Base-by-base conservation (phyloP, 2,888 invertebrate species). In the Isotomurus palustris region DNA sequence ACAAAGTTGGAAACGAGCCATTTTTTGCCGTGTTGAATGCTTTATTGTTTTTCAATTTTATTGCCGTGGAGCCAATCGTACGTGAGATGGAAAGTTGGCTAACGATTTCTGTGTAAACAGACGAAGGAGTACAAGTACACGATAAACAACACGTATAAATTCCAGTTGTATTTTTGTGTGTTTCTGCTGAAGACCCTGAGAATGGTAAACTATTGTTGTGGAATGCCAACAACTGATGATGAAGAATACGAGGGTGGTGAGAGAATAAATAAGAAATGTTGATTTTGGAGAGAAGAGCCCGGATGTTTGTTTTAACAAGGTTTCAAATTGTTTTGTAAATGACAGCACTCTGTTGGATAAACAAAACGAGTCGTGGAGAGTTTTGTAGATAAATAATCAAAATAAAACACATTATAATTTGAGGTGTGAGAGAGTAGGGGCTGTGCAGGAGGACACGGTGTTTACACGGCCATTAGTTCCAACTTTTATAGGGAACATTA, bases 211-310 rank as follows among this genome's bases (percentile, higher is more conserved):
- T 49, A 49, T 49, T 49, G 48, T 49, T 49, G 48, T 28, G 14
- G 4, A 5, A 38, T 61, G 58, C 60, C 60, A 67, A 60, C 61
- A 60, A 55, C 6, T 6, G 6, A 40, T 6, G 6, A 40, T 10
- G 40, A 40, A 40, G 19, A 12, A 6, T 8, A 40, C 40, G 40
- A 40, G 44, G 22, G 12, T n/a, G 44, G 22, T n/a, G 19, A 5
- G 40, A 24, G 22, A 6, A 44, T n/a, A n/a, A 8, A 49, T n/a
- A 47, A 4, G n/a, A 27, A 49, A 49, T 49, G 43, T 43, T 43
- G 22, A 35, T 24, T 35, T 49, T 32, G 38, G 19, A 21, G 12
- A 19, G 4, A 36, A 32, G 38, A 22, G 50, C 38, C 50, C 50
- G 50, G 50, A 50, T 50, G 50, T 50, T 50, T 50, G 40, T 40